phyloP scores from a whole-genome alignment of 2,113 vertebrate genomes.

The Numenius arquata region DNA sequence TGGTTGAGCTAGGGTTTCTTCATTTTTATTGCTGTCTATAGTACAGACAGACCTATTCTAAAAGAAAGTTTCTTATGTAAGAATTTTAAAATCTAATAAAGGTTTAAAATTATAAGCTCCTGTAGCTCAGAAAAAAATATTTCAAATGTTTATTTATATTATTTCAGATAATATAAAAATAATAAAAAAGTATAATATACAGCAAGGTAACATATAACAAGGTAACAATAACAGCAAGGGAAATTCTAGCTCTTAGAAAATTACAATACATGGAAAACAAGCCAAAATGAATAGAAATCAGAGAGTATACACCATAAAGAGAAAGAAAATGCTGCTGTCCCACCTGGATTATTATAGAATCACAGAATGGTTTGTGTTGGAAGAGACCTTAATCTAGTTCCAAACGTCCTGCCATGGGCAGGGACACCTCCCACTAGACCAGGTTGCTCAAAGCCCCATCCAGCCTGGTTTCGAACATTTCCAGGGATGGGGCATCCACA shows the following conservation, averaged over 20 bases:
- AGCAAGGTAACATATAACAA: not conserved
- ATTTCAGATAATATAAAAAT: not conserved
- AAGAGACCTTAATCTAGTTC: too few species aligned
- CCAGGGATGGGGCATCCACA: too few species aligned
- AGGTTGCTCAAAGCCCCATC: too few species aligned
- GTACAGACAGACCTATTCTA: not conserved
- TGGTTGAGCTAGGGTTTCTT: not conserved
- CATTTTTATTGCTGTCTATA: not conserved
- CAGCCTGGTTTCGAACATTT: too few species aligned
- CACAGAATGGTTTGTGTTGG: too few species aligned
- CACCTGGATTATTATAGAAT: not conserved
- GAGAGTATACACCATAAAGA: not conserved
- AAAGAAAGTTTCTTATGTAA: not conserved
- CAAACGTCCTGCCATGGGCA: too few species aligned
- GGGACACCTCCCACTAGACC: too few species aligned
- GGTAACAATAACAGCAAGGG: not conserved
- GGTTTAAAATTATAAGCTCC: not conserved
- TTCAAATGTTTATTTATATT: not conserved
- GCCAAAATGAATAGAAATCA: not conserved
- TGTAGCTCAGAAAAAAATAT: not conserved
- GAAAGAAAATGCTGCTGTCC: not conserved
- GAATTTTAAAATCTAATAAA: not conserved
- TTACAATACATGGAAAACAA: not conserved
- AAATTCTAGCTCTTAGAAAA: not conserved
- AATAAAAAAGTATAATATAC: not conserved